Conservation (phyloP, 2,888 invertebrate genomes). For the Drosophila flavopinicola region DNA sequence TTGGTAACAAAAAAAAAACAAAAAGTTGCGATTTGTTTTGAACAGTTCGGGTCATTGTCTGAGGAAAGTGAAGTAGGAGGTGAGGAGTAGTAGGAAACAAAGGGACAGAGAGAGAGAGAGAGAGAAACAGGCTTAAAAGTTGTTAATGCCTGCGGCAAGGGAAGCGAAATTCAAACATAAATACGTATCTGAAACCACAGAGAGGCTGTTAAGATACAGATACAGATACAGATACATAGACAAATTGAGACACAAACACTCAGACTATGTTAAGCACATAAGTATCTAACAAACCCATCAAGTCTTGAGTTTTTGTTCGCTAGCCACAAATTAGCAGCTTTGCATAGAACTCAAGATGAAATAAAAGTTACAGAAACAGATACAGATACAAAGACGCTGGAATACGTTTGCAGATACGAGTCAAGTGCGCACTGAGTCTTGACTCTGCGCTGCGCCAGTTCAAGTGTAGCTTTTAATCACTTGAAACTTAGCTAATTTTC, state of each 20-base stretch:
- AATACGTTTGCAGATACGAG: slow-evolving; percentile 3
- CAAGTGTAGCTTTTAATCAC: slow-evolving; percentile 44
- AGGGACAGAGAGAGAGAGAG: neutral
- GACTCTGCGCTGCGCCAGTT: slow-evolving; percentile 45
- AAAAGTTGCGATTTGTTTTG: slow-evolving; percentile 9
- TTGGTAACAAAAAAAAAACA: slow-evolving; percentile 7
- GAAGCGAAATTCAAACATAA: slow-evolving; percentile 18
- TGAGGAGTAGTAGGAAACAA: neutral
- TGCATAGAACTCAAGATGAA: slow-evolving; percentile 24
- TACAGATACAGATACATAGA: slow-evolving; percentile 2
- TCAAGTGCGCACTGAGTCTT: slow-evolving; percentile 31
- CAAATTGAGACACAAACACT: neutral
- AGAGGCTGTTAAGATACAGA: slow-evolving; percentile 1
- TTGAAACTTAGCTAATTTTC: slow-evolving; percentile 33
- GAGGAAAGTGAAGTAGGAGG: neutral
- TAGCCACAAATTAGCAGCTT: slow-evolving; percentile 25
- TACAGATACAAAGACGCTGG: slow-evolving; percentile 4
- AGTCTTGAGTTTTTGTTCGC: neutral
- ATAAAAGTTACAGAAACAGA: slow-evolving; percentile 4
- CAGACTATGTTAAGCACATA: neutral
- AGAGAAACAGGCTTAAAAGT: slow-evolving; percentile 5
- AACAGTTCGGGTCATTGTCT: slow-evolving; percentile 39
- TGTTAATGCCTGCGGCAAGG: slow-evolving; percentile 29
- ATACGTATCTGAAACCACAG: neutral
- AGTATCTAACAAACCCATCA: slow-evolving; percentile 6